Base-by-base conservation (phyloP, 53 echinoderm and acorn worm species). In the Henricia sp. region DNA sequence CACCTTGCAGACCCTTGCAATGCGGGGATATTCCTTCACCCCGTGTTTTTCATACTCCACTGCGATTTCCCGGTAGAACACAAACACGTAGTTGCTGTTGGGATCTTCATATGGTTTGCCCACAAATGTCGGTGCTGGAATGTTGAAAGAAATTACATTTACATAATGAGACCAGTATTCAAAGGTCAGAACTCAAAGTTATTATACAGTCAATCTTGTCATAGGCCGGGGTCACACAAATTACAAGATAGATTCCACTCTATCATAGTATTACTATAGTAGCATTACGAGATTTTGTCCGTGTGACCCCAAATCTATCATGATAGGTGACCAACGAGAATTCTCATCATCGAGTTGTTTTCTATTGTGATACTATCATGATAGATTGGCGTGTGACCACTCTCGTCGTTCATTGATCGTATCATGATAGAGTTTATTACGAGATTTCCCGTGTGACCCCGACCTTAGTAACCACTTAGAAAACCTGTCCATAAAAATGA, bases 1-100 rank as follows among this genome's bases (percentile, higher is more conserved):
- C 25, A 68, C 68, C 43, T 68, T 37, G 25, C 68, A 68, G 17
- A 68, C 68, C 40, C 68, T 68, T 24, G 38, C 40, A 36, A 68
- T 20, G 39, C 68, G 32, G 12, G 68, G 37, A 41, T 68, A 68
- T 3, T 39, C 10, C 20, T 24, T 68, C 12, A 0, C 20, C 9
- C 68, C 68, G 25, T 38, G 40, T n/a, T 5, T 68, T 16, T 13
- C 25, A 39, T 68, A 68, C 40, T 68, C 68, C 24, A 35, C 6
- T 6, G 68, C 68, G 12, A 21, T n/a, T 41, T 68, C 68, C 11
- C 68, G 42, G 40, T 68, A 68, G 68, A 68, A 68, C 12, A 6
- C 13, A 43, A 68, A 68, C 8, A 68, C 68, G 37, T 68, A 68
- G 17, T 0, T 1, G 3, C 0, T 14, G 68, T 68, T 41, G 3